Conservation (phyloP, 2,797 vertebrate species). For the Malacoctenus gilli region DNA sequence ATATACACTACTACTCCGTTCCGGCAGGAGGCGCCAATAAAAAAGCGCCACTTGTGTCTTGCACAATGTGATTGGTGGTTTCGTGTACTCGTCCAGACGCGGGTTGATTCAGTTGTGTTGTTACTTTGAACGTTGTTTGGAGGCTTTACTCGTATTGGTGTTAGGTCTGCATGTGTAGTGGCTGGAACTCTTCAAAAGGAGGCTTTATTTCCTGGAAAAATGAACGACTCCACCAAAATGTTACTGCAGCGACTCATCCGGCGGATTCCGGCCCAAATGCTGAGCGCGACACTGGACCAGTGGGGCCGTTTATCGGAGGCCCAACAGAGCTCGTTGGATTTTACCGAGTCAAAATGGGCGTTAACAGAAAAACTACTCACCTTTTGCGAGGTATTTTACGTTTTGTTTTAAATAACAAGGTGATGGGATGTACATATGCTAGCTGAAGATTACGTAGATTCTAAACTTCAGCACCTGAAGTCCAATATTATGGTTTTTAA, state of each 20-base stretch:
- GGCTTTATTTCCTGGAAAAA: background rate
- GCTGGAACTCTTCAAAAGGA: no score
- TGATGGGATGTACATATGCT: no score
- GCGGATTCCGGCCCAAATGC: slow-evolving; percentile 77
- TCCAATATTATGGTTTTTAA: no score
- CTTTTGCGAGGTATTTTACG: slow-evolving; percentile 81
- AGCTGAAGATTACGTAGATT: no score
- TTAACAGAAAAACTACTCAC: slow-evolving; percentile 78
- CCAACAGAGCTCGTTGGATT: slow-evolving; percentile 79
- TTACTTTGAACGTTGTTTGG: no score
- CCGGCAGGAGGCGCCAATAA: slow-evolving; percentile 42
- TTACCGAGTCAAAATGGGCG: slow-evolving; percentile 75
- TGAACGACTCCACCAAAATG: slow-evolving; percentile 81
- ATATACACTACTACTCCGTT: slow-evolving; percentile 40
- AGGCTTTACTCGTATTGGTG: no score
- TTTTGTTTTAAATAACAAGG: no score
- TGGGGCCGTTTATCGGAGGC: slow-evolving; percentile 85
- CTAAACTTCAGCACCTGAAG: no score
- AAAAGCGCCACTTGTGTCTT: rapidly evolving
- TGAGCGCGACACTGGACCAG: slow-evolving; percentile 74
- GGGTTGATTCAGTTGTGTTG: slow-evolving; percentile 60
- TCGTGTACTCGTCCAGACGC: slow-evolving; percentile 55
- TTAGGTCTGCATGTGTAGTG: no score
- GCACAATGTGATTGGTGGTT: slow-evolving; percentile 64
- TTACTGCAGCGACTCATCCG: slow-evolving; percentile 82